These are phyloP conservation scores for Chitala chitala DNA, from an alignment of 2,113 vertebrate species.

Conservation along the genomic window DNA sequence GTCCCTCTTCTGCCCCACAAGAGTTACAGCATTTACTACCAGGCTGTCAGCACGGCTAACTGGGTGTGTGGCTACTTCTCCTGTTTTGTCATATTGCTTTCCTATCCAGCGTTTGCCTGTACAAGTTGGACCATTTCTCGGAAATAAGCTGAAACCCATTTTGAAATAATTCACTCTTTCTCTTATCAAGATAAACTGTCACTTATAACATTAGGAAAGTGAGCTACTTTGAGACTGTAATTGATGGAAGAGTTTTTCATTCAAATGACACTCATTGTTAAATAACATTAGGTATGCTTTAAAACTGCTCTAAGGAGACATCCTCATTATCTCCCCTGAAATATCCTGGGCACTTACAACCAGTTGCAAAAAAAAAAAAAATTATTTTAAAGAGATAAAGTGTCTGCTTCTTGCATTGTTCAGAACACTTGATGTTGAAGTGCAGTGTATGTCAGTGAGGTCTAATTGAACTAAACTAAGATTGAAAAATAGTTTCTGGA, in stretches of 20 bases:
- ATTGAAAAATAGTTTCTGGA: neutral
- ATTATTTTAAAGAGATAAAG: neutral
- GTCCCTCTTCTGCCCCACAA: constrained; percentile 90
- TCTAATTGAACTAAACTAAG: neutral
- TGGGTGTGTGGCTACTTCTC: constrained; percentile 90
- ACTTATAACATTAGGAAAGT: constrained; percentile 15
- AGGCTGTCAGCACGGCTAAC: constrained; percentile 94
- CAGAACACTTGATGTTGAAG: neutral
- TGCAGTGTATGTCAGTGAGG: neutral
- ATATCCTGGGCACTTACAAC: neutral
- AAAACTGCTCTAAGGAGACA: neutral
- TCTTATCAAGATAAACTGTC: constrained; percentile 11
- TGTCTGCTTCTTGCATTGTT: neutral
- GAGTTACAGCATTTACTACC: constrained; percentile 95
- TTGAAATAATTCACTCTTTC: neutral
- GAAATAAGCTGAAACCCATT: neutral
- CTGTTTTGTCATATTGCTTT: too few species aligned
- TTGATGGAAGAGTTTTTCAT: constrained; percentile 7
- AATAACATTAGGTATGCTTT: constrained; percentile 10
- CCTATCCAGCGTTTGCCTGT: too few species aligned
- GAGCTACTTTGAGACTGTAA: constrained; percentile 15
- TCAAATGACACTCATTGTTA: constrained; percentile 12
- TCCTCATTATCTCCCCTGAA: neutral
- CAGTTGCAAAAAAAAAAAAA: constrained; percentile 4
- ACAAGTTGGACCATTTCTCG: neutral